These are phyloP conservation scores for Lasiommata megera DNA, from an alignment of 2,888 invertebrate genomes.

Conservation along the genomic window DNA sequence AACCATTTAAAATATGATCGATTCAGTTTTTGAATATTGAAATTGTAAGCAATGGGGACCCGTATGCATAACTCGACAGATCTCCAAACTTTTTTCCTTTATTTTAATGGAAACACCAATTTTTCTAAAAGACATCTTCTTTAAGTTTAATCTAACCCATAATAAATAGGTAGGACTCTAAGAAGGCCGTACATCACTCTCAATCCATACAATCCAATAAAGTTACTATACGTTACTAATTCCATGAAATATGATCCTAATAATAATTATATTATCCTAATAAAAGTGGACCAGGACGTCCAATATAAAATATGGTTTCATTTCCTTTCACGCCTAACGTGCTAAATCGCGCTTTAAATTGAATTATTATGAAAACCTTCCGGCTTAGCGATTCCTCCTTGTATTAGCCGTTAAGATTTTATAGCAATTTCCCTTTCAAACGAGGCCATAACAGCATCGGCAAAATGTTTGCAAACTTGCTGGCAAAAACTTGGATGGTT, in stretches of 20 bases:
- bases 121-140: too few species aligned
- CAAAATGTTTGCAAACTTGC: conserved; percentile 36
- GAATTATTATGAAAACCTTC: conserved; percentile 9
- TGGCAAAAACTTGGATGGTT: conserved; percentile 48
- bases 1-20: too few species aligned
- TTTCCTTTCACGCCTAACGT: conserved; percentile 2
- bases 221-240: too few species aligned
- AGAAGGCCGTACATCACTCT: too few species aligned
- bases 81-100: too few species aligned
- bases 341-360: conserved; percentile 10
- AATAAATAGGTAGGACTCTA: too few species aligned
- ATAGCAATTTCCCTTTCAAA: conserved; percentile 22
- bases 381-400: conserved; percentile 9
- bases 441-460: conserved; percentile 26
- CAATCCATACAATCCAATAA: too few species aligned
- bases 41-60: too few species aligned
- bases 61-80: too few species aligned
- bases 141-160: too few species aligned
- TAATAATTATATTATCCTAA: background rate
- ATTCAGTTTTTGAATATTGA: too few species aligned
- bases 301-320: conserved; percentile 1
- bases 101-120: too few species aligned
- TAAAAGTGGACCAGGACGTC: background rate
- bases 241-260: background rate
- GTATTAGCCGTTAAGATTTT: conserved; percentile 24